Evolutionary conservation across 64 coral and sea anemone species (phyloP).

Genomic region (Pocillopora verrucosa): DNA sequence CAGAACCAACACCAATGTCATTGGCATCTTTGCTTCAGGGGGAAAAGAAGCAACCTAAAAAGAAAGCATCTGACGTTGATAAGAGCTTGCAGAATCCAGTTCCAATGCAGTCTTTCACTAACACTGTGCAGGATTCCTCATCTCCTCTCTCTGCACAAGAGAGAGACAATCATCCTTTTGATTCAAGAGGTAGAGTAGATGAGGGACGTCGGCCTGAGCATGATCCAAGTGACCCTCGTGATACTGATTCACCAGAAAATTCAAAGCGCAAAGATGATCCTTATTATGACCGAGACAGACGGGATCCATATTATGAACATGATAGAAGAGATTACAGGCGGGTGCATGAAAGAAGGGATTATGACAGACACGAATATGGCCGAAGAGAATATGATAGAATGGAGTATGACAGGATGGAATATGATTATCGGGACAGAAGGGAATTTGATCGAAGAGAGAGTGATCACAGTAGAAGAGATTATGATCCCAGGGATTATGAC

Average conservation of each 20-base stretch:
- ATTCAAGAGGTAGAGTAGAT: neutral
- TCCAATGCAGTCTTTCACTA: neutral
- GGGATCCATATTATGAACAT: slow-evolving; percentile 28
- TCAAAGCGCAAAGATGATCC: neutral
- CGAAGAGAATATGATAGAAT: neutral
- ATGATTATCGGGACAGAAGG: slow-evolving; percentile 1
- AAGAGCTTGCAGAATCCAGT: neutral
- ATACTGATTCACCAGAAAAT: neutral
- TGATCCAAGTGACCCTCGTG: neutral
- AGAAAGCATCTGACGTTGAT: neutral
- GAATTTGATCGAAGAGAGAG: slow-evolving; percentile 7
- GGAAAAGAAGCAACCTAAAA: neutral
- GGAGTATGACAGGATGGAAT: neutral
- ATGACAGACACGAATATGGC: neutral
- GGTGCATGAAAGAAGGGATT: slow-evolving; percentile 3
- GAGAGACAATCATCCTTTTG: slow-evolving; percentile 3
- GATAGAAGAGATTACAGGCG: neutral
- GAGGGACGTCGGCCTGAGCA: neutral
- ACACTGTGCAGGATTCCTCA: neutral
- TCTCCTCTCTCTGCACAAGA: neutral
- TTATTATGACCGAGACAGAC: slow-evolving; percentile 7
- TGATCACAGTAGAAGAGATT: neutral
- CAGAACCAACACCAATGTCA: neutral
- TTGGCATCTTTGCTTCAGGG: slow-evolving; percentile 18
- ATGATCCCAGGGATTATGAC: slow-evolving; percentile 28